Conservation (phyloP, 2,113 vertebrate species). For the Eptesicus fuscus region DNA sequence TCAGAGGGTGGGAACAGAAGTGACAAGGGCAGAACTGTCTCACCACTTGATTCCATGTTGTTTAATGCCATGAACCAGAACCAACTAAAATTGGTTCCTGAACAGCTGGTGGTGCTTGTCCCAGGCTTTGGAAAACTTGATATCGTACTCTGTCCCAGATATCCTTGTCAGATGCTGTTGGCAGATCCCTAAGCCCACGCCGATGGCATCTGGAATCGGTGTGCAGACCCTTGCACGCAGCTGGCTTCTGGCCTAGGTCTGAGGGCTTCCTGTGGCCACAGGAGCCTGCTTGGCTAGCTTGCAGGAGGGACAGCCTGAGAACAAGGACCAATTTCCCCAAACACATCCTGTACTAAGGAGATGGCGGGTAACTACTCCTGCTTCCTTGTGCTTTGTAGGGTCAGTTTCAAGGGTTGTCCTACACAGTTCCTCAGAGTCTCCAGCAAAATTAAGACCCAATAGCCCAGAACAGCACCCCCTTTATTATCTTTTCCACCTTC, state of each 20-base stretch:
- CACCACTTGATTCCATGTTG: not conserved
- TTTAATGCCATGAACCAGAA: not conserved
- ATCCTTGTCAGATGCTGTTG: not conserved
- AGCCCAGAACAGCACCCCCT: not conserved
- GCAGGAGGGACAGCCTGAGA: not conserved
- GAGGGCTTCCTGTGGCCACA: not conserved
- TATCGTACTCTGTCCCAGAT: not conserved
- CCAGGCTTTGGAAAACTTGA: not conserved
- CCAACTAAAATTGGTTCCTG: not conserved
- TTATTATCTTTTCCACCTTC: not conserved
- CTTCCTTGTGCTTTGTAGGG: not conserved
- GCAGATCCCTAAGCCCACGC: not conserved
- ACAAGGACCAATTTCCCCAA: not conserved
- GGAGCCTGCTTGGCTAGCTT: not conserved
- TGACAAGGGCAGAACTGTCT: not conserved
- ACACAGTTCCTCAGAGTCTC: not conserved
- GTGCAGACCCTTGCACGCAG: not conserved
- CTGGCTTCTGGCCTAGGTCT: not conserved
- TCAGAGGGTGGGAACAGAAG: not conserved
- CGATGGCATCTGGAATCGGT: not conserved
- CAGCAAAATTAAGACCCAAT: not conserved
- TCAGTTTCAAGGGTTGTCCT: not conserved
- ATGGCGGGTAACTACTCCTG: not conserved
- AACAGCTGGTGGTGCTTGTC: not conserved
- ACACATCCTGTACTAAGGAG: not conserved